Evolutionary conservation across 2,797 vertebrate genomes (phyloP), one percentile per base, ranked within the genome.

Genomic region (Holocentrus rufus): DNA sequence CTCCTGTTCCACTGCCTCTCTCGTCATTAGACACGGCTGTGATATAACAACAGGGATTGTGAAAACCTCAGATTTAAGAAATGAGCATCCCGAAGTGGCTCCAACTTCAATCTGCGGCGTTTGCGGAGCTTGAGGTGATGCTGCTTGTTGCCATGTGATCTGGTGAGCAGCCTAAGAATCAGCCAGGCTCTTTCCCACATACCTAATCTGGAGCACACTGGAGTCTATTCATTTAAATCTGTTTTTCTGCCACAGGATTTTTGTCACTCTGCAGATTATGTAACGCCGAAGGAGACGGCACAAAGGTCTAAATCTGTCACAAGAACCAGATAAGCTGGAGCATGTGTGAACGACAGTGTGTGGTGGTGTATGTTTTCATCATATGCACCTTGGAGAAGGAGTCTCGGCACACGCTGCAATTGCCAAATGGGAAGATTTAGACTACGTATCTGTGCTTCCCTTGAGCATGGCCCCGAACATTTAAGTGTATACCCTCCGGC

Each of bases 211-310:
- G 77, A 89, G 81, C 86, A 90, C 84, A 90, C 84, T 89, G 80
- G 75, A 77, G 77, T 88, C 85, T 86, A 90, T 92, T 92, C 73
- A 85, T 83, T 84, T 69, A 86, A 91, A 87, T 86, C 83, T 88
- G 81, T 88, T 92, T 85, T 88, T 79, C 74, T 75, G 56, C 80
- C 50, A 72, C 66, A 62, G 69, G 80, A 73, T 82, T 90, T 86
- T 85, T 89, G 85, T 89, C 77, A 80, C 84, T 44, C 52, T 76
- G 77, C 74, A 86, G 83, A 90, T 93, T 91, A 92, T 81, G 74
- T 82, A 89, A 92, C 73, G 73, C 66, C 73, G 85, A 82, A 90
- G 88, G 85, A 92, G 87, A 87, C 62, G 25, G 76, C 71, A 82
- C 79, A 88, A 87, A 87, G 76, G 79, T 81, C 83, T 85, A 80